A percentile compares a stretch with the other conserved stretches of the same genome.
phyloP scores from a whole-genome alignment of 1,140 invertebrate genomes.

The Contarinia nasturtii region DNA sequence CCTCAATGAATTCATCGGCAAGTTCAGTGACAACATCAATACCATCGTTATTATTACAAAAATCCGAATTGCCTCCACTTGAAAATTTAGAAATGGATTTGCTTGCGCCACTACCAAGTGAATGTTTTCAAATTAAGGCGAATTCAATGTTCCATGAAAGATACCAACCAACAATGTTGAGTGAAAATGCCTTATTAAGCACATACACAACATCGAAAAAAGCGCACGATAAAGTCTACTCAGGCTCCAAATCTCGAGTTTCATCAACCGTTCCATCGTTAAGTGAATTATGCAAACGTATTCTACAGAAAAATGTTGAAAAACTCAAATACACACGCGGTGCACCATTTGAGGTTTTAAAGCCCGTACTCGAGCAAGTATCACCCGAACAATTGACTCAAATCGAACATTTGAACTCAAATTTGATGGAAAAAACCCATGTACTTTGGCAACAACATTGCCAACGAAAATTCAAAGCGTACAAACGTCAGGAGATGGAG shows the following conservation, averaged over 20 bases:
- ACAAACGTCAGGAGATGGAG: constrained; percentile 62
- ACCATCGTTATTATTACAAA: constrained; percentile 51
- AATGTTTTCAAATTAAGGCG: constrained; percentile 10
- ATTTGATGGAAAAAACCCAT: constrained; percentile 74
- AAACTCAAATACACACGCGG: constrained; percentile 77
- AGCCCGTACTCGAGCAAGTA: constrained; percentile 70
- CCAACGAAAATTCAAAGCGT: constrained; percentile 52
- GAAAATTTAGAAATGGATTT: constrained; percentile 23
- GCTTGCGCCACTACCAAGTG: constrained; percentile 16
- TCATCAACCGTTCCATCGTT: constrained; percentile 44
- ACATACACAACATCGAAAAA: constrained; percentile 55
- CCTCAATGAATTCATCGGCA: constrained; percentile 39
- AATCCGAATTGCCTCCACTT: constrained; percentile 49
- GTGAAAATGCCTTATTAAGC: constrained; percentile 47
- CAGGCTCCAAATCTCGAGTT: constrained; percentile 49
- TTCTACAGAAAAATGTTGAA: constrained; percentile 87
- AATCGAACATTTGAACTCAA: constrained; percentile 81
- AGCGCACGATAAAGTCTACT: constrained; percentile 72
- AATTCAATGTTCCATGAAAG: no score
- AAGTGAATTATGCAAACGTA: constrained; percentile 63
- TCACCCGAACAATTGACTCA: constrained; percentile 63
- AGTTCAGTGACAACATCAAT: constrained; percentile 38
- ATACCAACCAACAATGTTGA: no score
- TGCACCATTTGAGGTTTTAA: constrained; percentile 81
- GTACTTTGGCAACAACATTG: constrained; percentile 75